Conservation (phyloP, 1,140 invertebrate species). For the Whitmania pigra region DNA sequence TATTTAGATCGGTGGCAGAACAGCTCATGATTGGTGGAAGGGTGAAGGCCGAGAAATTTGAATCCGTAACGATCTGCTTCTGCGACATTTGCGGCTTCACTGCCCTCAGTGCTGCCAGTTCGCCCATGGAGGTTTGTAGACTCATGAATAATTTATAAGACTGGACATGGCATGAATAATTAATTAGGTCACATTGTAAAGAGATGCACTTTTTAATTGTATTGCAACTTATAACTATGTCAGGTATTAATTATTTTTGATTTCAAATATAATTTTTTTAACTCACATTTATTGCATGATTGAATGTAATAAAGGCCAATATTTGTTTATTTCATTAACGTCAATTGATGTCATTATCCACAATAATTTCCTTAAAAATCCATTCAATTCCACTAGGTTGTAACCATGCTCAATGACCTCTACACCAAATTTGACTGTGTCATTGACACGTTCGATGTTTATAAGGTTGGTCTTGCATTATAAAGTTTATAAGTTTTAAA, state of each 20-base stretch:
- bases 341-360: too few species aligned
- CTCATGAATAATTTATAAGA: too few species aligned
- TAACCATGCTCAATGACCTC: constrained; percentile 60
- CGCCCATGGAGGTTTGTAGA: constrained; percentile 63
- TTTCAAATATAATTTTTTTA: not conserved
- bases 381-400: constrained; percentile 36
- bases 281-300: not conserved
- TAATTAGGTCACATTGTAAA: too few species aligned
- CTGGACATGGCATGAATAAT: too few species aligned
- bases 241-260: not conserved
- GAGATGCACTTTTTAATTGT: not conserved
- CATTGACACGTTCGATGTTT: constrained; percentile 72
- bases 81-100: constrained; percentile 74
- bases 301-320: not conserved
- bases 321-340: too few species aligned
- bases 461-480: constrained; percentile 56
- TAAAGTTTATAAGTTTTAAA: too few species aligned
- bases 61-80: constrained; percentile 90
- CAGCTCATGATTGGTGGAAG: constrained; percentile 74
- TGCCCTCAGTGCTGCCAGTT: constrained; percentile 46
- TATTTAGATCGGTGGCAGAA: constrained; percentile 61
- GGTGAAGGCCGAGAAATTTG: constrained; percentile 80
- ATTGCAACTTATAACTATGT: too few species aligned
- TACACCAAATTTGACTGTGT: constrained; percentile 78
- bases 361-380: too few species aligned